These are phyloP conservation scores for Pipistrellus pipistrellus DNA, from an alignment of 2,797 vertebrate genomes.

Conservation along the genomic window DNA sequence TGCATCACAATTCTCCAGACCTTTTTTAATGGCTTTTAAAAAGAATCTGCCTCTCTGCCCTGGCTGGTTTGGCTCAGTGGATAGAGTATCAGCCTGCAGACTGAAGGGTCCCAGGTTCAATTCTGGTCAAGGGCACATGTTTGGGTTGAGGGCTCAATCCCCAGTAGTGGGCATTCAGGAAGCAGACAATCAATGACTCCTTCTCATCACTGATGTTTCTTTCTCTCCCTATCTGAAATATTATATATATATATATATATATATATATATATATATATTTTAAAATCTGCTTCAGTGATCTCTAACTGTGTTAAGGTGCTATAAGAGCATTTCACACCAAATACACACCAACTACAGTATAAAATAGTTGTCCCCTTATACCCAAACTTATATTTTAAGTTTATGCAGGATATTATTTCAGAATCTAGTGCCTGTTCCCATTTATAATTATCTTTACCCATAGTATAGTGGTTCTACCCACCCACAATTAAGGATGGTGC, in stretches of 20 bases:
- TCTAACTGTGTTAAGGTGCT: not conserved
- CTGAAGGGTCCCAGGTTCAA: too few species aligned
- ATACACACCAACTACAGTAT: not conserved
- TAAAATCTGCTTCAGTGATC: not conserved
- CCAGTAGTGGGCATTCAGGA: too few species aligned
- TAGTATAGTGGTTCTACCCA: not conserved
- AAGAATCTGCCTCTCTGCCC: not conserved
- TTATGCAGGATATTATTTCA: slow-evolving; percentile 2
- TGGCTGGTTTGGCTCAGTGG: too few species aligned
- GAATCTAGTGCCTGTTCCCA: not conserved
- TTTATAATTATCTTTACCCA: not conserved
- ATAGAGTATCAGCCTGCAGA: too few species aligned
- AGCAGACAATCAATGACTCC: too few species aligned
- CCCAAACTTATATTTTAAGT: not conserved
- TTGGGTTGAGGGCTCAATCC: too few species aligned
- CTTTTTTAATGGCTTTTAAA: not conserved
- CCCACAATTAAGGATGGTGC: not conserved
- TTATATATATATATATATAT: not conserved
- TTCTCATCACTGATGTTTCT: too few species aligned
- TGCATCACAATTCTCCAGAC: not conserved
- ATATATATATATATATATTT: not conserved
- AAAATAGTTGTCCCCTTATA: not conserved
- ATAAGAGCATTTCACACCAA: slow-evolving; percentile 8
- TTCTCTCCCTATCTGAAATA: too few species aligned
- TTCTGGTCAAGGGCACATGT: too few species aligned